Evolutionary conservation across 1,140 invertebrate species (phyloP).

Genomic region (Acromyrmex heyeri): DNA sequence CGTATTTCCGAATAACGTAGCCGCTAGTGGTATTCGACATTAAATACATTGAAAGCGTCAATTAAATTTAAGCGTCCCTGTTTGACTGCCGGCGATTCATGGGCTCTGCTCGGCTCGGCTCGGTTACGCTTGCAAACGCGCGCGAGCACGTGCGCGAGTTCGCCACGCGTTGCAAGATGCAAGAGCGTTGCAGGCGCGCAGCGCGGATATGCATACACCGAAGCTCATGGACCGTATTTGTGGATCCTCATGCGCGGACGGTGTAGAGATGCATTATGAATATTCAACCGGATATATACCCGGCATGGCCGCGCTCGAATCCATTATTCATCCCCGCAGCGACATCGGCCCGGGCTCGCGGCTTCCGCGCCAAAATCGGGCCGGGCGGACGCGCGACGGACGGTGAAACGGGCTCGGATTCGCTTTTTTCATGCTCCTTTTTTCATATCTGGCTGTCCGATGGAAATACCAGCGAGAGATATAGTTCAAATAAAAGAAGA

Average conservation of each 20-base stretch:
- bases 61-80: conserved; percentile 45
- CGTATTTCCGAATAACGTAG: conserved; percentile 1
- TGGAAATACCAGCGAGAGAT: background rate
- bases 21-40: background rate
- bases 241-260: conserved; percentile 33
- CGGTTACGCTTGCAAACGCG: conserved; percentile 18
- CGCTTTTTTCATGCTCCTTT: background rate
- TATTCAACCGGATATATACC: conserved; percentile 81
- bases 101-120: background rate
- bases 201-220: background rate
- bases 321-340: conserved; percentile 84
- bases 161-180: conserved; percentile 46
- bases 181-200: conserved; percentile 6
- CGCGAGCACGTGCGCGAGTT: conserved; percentile 12
- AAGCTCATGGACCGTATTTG: conserved; percentile 5
- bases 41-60: conserved; percentile 13
- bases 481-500: background rate
- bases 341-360: conserved; percentile 76
- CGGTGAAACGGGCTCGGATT: conserved; percentile 3
- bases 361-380: conserved; percentile 73
- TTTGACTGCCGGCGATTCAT: conserved; percentile 13
- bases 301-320: conserved; percentile 83
- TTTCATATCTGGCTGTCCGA: background rate
- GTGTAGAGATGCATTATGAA: conserved; percentile 81
- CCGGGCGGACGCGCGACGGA: background rate